Evolutionary conservation across 2,888 invertebrate genomes (phyloP), one percentile per base, ranked within the genome.

Genomic region (Netelia inedita): DNA sequence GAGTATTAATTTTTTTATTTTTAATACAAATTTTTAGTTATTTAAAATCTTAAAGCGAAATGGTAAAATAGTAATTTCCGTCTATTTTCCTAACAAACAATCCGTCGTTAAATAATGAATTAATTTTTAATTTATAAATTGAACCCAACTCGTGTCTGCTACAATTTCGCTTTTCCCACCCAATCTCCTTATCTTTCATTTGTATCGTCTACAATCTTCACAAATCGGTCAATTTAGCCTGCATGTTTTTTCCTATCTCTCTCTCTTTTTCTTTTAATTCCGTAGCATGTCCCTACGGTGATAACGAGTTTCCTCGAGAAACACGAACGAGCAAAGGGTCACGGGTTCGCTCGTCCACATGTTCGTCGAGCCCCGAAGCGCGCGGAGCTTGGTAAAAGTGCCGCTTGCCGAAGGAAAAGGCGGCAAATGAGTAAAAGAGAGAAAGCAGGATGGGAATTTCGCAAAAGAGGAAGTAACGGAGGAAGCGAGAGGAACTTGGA

Each of bases 271-370:
- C 46, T 53, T 75, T 68, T 61, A 66, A 63, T 23, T 57, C 55
- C 55, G 65, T 57, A 35, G 28, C 55, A 55, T 55, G 71, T 79
- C 43, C 55, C 74, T 53, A 69, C 69, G 68, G 50, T 63, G 73
- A 81, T 85, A 81, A 85, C 81, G 84, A 85, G 81, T 85, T 85
- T 85, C 81, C 81, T 81, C 71, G 84, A 78, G 81, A 85, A 85
- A 81, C 81, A 69, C 50, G 78, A 69, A 73, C 68, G 46, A 65
- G 55, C 76, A 69, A 72, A 73, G 81, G 78, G 80, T 81, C 84
- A 81, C 76, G 81, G 81, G 76, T 14, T 46, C 79, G 61, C 23
- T 53, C 35, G 59, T 50, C 75, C 84, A 68, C 81, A 71, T 73
- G 73, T 81, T 81, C 69, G 69, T 5, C 73, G 65, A 78, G 35